Conservation (phyloP, 2,113 vertebrate species). For the Menidia beryllina region DNA sequence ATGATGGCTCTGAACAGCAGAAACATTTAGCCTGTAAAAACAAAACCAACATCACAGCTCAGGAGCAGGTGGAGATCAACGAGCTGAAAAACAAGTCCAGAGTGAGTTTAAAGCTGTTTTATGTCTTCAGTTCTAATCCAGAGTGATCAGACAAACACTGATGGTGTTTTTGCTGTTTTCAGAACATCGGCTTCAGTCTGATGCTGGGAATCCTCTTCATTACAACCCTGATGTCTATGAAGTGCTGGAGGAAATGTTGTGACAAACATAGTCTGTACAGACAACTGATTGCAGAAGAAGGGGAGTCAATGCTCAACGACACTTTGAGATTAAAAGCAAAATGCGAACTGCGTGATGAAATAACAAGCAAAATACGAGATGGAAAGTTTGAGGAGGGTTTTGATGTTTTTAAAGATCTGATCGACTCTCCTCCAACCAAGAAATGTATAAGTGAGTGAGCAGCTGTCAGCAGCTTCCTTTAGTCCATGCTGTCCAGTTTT, state of each 20-base stretch:
- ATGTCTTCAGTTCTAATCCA: neutral
- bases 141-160: too few relatives aligned
- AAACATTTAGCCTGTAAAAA: conserved; percentile 5
- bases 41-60: rapidly evolving
- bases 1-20: neutral
- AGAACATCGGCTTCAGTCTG: rapidly evolving
- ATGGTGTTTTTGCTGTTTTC: neutral
- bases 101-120: conserved; percentile 10
- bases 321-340: neutral
- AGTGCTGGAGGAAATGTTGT: rapidly evolving
- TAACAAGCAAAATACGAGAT: neutral
- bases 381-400: neutral
- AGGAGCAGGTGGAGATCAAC: neutral
- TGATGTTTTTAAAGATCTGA: neutral
- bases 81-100: conserved; percentile 1
- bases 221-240: rapidly evolving
- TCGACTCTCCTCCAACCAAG: neutral
- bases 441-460: neutral
- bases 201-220: rapidly evolving
- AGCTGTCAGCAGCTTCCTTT: too few relatives aligned
- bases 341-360: rapidly evolving
- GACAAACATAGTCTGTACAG: neutral
- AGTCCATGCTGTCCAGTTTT: too few relatives aligned
- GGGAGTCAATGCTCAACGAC: neutral
- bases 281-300: neutral